Evolutionary conservation across 2,888 invertebrate genomes (phyloP).

Genomic region (Pandemis heparana): DNA sequence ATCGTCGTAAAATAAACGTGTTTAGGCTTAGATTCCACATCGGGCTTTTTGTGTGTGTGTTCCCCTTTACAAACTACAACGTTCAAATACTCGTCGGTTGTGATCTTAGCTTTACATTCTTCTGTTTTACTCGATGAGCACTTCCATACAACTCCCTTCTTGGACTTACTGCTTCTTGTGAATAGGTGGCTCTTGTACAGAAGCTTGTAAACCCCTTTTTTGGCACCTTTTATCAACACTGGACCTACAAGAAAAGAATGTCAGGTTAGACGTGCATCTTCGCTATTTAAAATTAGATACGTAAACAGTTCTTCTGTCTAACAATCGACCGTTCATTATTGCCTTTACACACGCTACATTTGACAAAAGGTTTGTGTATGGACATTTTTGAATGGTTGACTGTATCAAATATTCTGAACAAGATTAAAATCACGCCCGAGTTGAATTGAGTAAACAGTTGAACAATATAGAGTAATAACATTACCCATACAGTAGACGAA

Average conservation of each 20-base stretch:
- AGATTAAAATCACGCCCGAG: too few species aligned
- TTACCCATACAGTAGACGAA: too few species aligned
- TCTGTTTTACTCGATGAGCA: conserved; percentile 69
- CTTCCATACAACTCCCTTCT: conserved; percentile 76
- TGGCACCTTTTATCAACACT: conserved; percentile 68
- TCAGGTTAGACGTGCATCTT: not conserved
- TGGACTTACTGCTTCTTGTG: conserved; percentile 68
- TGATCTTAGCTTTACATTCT: conserved; percentile 65
- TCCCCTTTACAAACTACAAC: conserved; percentile 62
- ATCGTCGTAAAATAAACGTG: conserved; percentile 76
- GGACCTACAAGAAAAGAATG: conserved; percentile 60
- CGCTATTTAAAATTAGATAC: not conserved
- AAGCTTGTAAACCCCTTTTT: conserved; percentile 67
- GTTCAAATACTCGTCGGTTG: conserved; percentile 70
- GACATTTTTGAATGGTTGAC: too few species aligned
- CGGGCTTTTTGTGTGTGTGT: conserved; percentile 64
- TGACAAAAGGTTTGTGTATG: too few species aligned
- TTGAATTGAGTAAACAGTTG: too few species aligned
- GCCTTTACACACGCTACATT: too few species aligned
- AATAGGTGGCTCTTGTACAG: conserved; percentile 67
- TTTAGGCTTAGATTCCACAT: conserved; percentile 63
- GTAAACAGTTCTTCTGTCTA: not conserved
- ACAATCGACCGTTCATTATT: not conserved
- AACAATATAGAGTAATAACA: too few species aligned
- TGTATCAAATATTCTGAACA: too few species aligned